Conservation (phyloP, 2,797 vertebrate genomes). For the Phataginus tetradactyla region DNA sequence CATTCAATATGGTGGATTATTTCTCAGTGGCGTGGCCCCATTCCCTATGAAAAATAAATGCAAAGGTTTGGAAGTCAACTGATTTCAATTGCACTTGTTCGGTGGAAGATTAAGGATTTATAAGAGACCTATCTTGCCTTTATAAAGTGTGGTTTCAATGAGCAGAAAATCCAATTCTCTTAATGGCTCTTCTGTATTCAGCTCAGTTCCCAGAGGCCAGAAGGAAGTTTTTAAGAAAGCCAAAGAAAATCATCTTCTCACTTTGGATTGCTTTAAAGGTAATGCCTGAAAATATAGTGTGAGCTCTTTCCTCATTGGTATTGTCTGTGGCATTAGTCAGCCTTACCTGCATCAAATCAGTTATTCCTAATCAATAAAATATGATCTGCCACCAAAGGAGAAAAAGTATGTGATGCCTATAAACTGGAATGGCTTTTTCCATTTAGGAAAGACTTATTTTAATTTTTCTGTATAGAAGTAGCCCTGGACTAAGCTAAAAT, state of each 20-base stretch:
- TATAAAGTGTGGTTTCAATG: constrained; percentile 56
- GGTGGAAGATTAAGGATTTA: constrained; percentile 75
- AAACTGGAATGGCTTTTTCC: background rate
- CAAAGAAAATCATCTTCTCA: background rate
- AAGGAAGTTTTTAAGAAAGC: background rate
- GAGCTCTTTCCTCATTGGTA: background rate
- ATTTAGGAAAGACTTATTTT: background rate
- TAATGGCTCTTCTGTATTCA: constrained; percentile 33
- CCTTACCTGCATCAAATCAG: background rate
- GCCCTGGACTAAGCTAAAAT: background rate
- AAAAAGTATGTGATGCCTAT: background rate
- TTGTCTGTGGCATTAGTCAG: background rate
- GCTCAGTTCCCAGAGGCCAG: background rate
- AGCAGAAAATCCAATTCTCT: background rate
- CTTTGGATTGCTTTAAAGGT: background rate
- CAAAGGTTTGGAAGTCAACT: constrained; percentile 69
- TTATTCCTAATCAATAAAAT: constrained; percentile 46
- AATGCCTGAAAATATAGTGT: background rate
- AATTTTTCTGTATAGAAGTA: background rate
- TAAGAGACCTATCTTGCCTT: constrained; percentile 15
- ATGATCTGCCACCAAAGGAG: background rate
- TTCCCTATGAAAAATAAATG: constrained; percentile 72
- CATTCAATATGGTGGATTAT: background rate
- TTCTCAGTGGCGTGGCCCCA: background rate
- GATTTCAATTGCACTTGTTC: constrained; percentile 48